These are phyloP conservation scores for Monoplex corrugatus DNA, from an alignment of 2,888 invertebrate species.

Conservation along the genomic window DNA sequence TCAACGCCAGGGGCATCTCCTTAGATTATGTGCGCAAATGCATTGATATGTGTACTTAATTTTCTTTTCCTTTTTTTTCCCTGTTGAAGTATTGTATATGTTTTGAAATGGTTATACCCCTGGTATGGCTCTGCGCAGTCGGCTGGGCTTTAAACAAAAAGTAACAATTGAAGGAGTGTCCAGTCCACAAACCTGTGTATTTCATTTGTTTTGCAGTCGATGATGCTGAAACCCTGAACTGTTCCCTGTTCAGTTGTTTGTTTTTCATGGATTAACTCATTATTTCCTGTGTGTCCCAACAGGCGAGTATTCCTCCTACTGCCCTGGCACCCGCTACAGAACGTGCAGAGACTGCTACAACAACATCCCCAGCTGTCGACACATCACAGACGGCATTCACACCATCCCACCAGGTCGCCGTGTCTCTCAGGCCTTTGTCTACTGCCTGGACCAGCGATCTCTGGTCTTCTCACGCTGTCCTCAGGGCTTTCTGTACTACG, in stretches of 20 bases:
- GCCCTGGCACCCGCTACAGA: slow-evolving; percentile 50
- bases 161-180: too few relatives aligned
- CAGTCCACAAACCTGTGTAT: not conserved
- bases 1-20: too few relatives aligned
- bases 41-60: too few relatives aligned
- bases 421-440: slow-evolving; percentile 50
- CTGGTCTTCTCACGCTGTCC: slow-evolving; percentile 52
- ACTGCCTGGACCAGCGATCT: slow-evolving; percentile 53
- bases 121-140: too few relatives aligned
- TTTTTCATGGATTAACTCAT: not conserved
- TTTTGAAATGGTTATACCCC: too few relatives aligned
- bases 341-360: slow-evolving; percentile 50
- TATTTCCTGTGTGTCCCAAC: not conserved
- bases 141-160: too few relatives aligned
- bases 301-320: slow-evolving; percentile 54
- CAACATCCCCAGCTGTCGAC: slow-evolving; percentile 47
- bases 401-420: slow-evolving; percentile 49
- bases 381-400: slow-evolving; percentile 50
- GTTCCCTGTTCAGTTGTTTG: not conserved
- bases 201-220: not conserved
- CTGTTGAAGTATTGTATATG: too few relatives aligned
- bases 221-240: not conserved
- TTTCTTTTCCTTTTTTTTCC: too few relatives aligned
- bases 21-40: too few relatives aligned
- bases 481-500: slow-evolving; percentile 40